Base-by-base conservation (phyloP, 2,888 invertebrate species). In the Lithophane socia region DNA sequence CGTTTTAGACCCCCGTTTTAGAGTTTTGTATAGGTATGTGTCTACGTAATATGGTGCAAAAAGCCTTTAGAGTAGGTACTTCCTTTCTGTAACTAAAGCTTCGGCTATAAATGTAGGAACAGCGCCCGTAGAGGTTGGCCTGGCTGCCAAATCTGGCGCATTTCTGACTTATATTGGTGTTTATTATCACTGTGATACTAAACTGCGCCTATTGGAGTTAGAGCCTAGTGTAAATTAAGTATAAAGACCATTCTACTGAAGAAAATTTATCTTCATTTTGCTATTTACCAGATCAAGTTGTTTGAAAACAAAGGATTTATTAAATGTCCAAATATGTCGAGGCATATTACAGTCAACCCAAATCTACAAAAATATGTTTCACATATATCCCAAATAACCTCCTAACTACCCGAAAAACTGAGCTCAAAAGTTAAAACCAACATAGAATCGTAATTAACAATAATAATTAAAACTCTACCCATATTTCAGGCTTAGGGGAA, bases 401-500 rank as follows among this genome's bases (percentile, higher is more conserved):
- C 16, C 18, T n/a, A 70, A 49, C 65, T 69, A 68, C 49, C 64
- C 37, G 21, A 66, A 75, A 72, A 67, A 82, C 64, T 60, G 3
- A 70, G n/a, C 54, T 65, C 13, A 42, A 69, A 84, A 73, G 61
- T 65, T 81, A 63, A 72, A 80, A 47, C 54, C 42, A 60, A 60
- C 65, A 49, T 24, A n/a, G 44, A 71, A 66, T 54, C 68, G 12
- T 29, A 75, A 77, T 60, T 71, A 76, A 73, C 63, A 79, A 79
- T 66, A 69, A 75, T 52, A 77, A 73, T 81, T 75, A 78, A 73
- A 73, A 77, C 69, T 61, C 44, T 47, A 10, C 29, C 49, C 73
- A 79, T 77, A 68, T 92, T 92, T 69, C 89, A 96, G 96, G 92
- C 3, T 83, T 93, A 73, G 95, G 96, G 8, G 95, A 96, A 56